Percentiles rank a stretch among this genome's conserved stretches.
Conservation (phyloP, 2,888 invertebrate species). For the Drosophila mayaguana region DNA sequence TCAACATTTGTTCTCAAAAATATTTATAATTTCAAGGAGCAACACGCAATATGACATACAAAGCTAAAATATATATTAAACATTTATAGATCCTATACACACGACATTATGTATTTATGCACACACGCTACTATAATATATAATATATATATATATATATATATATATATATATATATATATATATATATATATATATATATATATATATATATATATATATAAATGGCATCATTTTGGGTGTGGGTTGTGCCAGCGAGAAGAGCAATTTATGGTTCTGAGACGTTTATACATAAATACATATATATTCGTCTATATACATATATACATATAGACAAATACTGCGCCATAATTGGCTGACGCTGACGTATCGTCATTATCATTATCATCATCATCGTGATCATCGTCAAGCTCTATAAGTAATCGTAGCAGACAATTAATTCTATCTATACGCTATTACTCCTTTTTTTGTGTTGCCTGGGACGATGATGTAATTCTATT, state of each 20-base stretch:
- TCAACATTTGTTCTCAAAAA: conserved; percentile 2
- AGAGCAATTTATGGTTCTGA: conserved; percentile 63
- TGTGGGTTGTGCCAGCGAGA: conserved; percentile 66
- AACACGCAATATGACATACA: conserved; percentile 28
- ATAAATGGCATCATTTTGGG: conserved; percentile 60
- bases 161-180: conserved; percentile 31
- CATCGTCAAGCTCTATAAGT: conserved; percentile 26
- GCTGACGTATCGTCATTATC: conserved; percentile 52
- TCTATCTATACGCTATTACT: conserved; percentile 21
- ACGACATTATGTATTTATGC: conserved; percentile 13
- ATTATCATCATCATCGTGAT: conserved; percentile 10
- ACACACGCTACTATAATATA: conserved; percentile 32
- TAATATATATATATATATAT: conserved; percentile 31
- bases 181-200: conserved; percentile 1
- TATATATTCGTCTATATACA: conserved; percentile 1
- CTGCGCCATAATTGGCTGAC: conserved; percentile 77
- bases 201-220: conserved; percentile 32
- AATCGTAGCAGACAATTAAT: conserved; percentile 59
- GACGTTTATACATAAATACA: conserved; percentile 6
- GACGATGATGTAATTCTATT: conserved; percentile 64
- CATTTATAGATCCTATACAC: conserved; percentile 18
- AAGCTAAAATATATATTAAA: conserved; percentile 11
- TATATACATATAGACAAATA: conserved; percentile 30
- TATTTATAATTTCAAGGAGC: conserved; percentile 3
- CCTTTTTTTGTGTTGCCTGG: conserved; percentile 1